Evolutionary conservation across 1,140 invertebrate genomes (phyloP), one percentile per base, ranked within the genome.

Genomic region (Eurosta solidaginis): DNA sequence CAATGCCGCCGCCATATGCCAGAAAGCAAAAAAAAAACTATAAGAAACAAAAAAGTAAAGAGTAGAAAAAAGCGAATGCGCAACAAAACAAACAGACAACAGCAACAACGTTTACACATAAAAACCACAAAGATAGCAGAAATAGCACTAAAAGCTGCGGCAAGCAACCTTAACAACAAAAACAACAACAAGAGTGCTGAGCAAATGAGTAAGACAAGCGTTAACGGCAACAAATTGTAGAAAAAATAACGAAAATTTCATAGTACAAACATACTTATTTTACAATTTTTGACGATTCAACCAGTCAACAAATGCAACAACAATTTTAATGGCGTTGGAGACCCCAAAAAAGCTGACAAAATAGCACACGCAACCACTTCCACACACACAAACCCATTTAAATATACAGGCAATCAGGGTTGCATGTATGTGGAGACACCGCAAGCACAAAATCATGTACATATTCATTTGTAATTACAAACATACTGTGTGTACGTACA

Each of bases 361-460:
- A 68, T 68, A 29, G 33, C 27, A 22, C 36, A 68, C 17, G n/a
- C 29, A 14, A 59, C 50, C 50, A 54, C 50, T 3, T 17, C 17
- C 29, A 20, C 33, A 40, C 59, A 68, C 5, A 4, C 50, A 54
- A 3, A 14, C 25, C 22, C n/a, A n/a, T n/a, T 22, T 54, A 27
- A 20, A 7, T 33, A n/a, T 9, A 20, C n/a, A 42, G 36, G 59
- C 59, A 20, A 36, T 29, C 33, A 22, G 33, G 59, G 33, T 40
- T 68, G 59, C 59, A 68, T 68, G n/a, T n/a, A n/a, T n/a, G 59
- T 68, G 59, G 59, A 68, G 59, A 42, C 59, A 68, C 59, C 59
- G 59, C 17, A 6, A 0, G 59, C 29, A 40, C 33, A 68, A 29
- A 68, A 1, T 33, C 27, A 10, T 20, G 10, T 25, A 20, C 52